Evolutionary conservation across 2,113 vertebrate species (phyloP).

Genomic region (Zosterops borbonicus): DNA sequence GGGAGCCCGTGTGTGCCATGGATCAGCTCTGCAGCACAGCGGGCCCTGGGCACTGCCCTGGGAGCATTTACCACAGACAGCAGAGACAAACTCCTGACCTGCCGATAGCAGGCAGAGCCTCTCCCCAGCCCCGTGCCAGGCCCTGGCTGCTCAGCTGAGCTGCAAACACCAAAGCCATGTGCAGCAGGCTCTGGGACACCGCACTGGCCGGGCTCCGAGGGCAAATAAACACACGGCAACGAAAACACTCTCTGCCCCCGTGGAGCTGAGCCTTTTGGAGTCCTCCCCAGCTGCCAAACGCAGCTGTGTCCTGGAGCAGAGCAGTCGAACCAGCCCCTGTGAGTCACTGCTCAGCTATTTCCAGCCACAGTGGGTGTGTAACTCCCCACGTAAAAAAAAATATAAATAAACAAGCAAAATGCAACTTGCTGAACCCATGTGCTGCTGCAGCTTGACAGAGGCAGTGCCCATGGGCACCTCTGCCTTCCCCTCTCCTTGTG

Average conservation of each 20-base stretch:
- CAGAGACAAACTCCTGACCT: background rate
- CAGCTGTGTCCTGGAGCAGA: background rate
- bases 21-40: rapidly evolving
- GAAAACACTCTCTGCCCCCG: background rate
- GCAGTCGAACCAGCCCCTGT: background rate
- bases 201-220: background rate
- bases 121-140: background rate
- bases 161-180: background rate
- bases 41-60: rapidly evolving
- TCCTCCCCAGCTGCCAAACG: background rate
- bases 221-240: background rate
- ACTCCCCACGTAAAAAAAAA: background rate
- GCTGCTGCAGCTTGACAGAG: background rate
- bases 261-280: background rate
- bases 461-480: background rate
- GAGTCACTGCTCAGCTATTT: conserved; percentile 61
- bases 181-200: background rate
- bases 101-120: background rate
- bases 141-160: background rate
- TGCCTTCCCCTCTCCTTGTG: background rate
- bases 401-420: conserved; percentile 29
- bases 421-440: background rate
- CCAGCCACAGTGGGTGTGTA: conserved; percentile 25
- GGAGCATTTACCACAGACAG: background rate
- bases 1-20: rapidly evolving